phyloP scores from a whole-genome alignment of 2,888 invertebrate species.

The Apodemia zela region DNA sequence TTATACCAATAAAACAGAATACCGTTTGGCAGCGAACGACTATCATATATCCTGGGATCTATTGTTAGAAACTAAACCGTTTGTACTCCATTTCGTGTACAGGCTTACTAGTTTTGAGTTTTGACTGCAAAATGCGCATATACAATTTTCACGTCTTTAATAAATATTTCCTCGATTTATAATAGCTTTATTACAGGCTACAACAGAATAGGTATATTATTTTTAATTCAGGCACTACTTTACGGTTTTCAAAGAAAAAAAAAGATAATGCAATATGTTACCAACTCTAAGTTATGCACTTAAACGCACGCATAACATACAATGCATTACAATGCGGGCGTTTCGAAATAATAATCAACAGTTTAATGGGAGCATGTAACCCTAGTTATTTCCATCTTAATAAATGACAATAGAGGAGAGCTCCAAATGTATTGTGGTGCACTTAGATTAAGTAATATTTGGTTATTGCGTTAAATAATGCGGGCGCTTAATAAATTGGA shows the following conservation, averaged over 20 bases:
- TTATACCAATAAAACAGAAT: slow-evolving; percentile 13
- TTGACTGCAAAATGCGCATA: too few relatives aligned
- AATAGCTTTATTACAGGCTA: too few relatives aligned
- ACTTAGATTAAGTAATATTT: background rate
- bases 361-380: background rate
- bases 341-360: background rate
- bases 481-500: background rate
- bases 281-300: too few relatives aligned
- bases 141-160: too few relatives aligned
- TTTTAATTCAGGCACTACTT: too few relatives aligned
- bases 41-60: slow-evolving; percentile 13
- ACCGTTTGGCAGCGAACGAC: slow-evolving; percentile 13
- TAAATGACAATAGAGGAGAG: background rate
- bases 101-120: background rate
- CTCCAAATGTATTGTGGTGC: background rate
- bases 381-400: background rate
- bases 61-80: slow-evolving; percentile 11
- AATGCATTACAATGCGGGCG: background rate
- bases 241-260: too few relatives aligned
- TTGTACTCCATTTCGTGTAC: background rate
- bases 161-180: too few relatives aligned
- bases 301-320: too few relatives aligned
- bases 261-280: too few relatives aligned
- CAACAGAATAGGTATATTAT: too few relatives aligned
- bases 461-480: background rate